Conservation (phyloP, 1,140 invertebrate genomes). For the Eciton burchellii region DNA sequence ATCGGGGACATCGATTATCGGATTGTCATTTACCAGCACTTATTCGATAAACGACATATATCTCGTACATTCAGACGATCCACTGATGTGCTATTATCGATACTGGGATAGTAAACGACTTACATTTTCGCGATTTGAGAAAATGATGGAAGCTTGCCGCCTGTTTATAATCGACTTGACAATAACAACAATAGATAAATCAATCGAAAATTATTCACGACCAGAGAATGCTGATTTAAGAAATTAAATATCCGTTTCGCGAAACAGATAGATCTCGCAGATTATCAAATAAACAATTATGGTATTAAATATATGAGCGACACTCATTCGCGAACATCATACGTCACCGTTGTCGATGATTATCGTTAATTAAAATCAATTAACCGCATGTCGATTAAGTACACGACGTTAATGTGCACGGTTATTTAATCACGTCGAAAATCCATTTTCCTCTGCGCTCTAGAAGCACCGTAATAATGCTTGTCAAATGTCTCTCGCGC, state of each 20-base stretch:
- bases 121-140: not conserved
- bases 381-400: no score
- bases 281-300: not conserved
- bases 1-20: constrained; percentile 56
- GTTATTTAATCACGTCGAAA: constrained; percentile 59
- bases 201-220: not conserved
- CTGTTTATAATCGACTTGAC: not conserved
- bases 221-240: not conserved
- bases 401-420: no score
- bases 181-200: not conserved
- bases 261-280: not conserved
- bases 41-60: constrained; percentile 39
- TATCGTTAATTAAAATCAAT: constrained; percentile 58
- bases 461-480: constrained; percentile 27
- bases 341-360: constrained; percentile 20
- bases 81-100: constrained; percentile 32
- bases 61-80: constrained; percentile 26
- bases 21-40: constrained; percentile 52
- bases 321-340: constrained; percentile 15
- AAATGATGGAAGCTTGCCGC: not conserved
- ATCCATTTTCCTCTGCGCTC: constrained; percentile 30
- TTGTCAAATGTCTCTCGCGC: not conserved
- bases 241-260: not conserved
- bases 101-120: constrained; percentile 17
- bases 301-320: not conserved